phyloP scores from a whole-genome alignment of 1,140 invertebrate species.

The Drosophila albomicans region DNA sequence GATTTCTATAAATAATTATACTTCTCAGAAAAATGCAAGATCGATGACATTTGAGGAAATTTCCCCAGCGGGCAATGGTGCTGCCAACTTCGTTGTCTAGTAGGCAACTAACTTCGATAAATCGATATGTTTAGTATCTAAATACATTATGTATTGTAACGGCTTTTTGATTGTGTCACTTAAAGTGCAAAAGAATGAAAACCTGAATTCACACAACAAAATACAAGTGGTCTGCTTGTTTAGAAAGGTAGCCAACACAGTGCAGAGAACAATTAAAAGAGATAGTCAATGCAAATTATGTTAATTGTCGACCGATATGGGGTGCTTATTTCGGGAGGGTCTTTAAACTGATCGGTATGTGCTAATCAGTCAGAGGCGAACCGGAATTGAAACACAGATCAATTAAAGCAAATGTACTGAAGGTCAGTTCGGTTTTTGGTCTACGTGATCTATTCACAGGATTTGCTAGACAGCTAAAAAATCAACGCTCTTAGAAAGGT shows the following conservation, averaged over 20 bases:
- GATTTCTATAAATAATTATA: too few relatives aligned
- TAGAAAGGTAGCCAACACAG: conserved; percentile 61
- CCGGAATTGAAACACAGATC: conserved; percentile 71
- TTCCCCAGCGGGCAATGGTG: too few relatives aligned
- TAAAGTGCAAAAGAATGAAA: conserved; percentile 35
- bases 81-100: conserved; percentile 21
- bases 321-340: conserved; percentile 39
- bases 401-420: conserved; percentile 61
- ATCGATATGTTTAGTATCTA: neutral
- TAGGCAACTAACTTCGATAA: neutral
- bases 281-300: conserved; percentile 73
- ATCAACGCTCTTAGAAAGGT: conserved; percentile 28
- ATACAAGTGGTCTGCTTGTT: conserved; percentile 15
- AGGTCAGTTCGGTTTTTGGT: conserved; percentile 43
- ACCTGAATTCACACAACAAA: conserved; percentile 25
- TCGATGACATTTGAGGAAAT: too few relatives aligned
- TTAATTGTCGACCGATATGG: conserved; percentile 54
- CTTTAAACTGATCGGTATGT: conserved; percentile 60
- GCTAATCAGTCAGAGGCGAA: conserved; percentile 55
- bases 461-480: conserved; percentile 27
- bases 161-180: conserved; percentile 28
- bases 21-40: too few relatives aligned
- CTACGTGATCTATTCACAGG: conserved; percentile 57
- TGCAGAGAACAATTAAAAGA: conserved; percentile 72
- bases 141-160: conserved; percentile 6